Evolutionary conservation across 2,888 invertebrate species (phyloP), one percentile per base, ranked within the genome.

Genomic region (Melieria crassipennis): DNA sequence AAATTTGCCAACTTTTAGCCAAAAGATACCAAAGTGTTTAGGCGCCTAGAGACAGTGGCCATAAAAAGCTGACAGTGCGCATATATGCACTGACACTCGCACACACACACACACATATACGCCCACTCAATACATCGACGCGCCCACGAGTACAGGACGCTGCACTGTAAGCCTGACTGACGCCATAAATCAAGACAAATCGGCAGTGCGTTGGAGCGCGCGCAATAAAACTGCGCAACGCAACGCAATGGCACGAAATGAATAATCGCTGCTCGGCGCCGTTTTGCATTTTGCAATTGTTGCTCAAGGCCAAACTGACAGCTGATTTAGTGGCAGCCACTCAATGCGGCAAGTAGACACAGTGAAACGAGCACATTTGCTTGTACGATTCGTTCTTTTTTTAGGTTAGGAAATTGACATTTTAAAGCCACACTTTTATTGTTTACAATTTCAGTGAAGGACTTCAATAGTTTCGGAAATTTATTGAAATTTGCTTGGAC

Each of bases 181-280:
- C 16, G 11, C 13, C 48, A 58, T 66, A 66, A 66, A 66, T 66
- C 48, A 47, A 58, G 48, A 30, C 42, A 66, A 66, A 66, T 66
- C 66, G 58, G 66, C 57, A 66, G 58, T 48, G 45, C 66, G 47
- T 66, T 48, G 66, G 58, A 58, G 57, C 66, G 42, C 42, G 58
- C 16, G 57, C 58, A 58, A 66, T 58, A 66, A 66, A 66, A 58
- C 48, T 58, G 30, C 42, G 30, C 48, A 7, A 43, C 13, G 56
- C 56, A 46, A 56, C n/a, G 57, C 57, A 57, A n/a, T 66, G 47
- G 16, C 47, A 13, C 11, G 42, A 58, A 58, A 58, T 48, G 58
- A 55, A 57, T 66, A 46, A 43, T 58, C 3, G 42, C 46, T 58
- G 66, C 30, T 58, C 10, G n/a, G 58, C 30, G 30, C 30, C 30